Conservation (phyloP, 1,140 invertebrate genomes). For the Diuraphis noxia region DNA sequence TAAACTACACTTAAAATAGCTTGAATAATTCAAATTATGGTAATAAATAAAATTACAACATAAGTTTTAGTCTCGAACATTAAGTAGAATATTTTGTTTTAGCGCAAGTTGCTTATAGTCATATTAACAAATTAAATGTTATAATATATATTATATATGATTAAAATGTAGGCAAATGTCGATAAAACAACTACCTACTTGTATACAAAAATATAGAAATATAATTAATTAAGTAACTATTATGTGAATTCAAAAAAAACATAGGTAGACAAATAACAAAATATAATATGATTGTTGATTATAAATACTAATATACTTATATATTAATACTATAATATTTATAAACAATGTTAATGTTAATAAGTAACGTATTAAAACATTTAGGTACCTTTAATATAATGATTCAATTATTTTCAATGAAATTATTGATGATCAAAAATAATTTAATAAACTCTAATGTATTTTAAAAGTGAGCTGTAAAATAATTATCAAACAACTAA, state of each 20-base stretch:
- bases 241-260: too few relatives aligned
- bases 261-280: too few relatives aligned
- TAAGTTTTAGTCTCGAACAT: background rate
- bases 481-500: background rate
- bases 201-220: background rate
- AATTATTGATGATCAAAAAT: background rate
- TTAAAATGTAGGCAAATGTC: background rate
- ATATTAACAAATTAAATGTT: background rate
- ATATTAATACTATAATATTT: too few relatives aligned
- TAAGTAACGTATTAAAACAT: background rate
- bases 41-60: background rate
- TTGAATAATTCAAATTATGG: background rate
- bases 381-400: background rate
- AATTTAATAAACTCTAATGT: background rate
- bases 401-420: too few relatives aligned
- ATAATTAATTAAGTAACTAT: too few relatives aligned
- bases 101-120: background rate
- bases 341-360: background rate
- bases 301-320: too few relatives aligned
- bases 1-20: background rate
- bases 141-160: too few relatives aligned
- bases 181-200: background rate
- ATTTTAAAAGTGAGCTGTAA: background rate
- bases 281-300: too few relatives aligned
- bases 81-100: background rate